Evolutionary conservation across 2,888 invertebrate genomes (phyloP).

Genomic region (Meta bourneti): DNA sequence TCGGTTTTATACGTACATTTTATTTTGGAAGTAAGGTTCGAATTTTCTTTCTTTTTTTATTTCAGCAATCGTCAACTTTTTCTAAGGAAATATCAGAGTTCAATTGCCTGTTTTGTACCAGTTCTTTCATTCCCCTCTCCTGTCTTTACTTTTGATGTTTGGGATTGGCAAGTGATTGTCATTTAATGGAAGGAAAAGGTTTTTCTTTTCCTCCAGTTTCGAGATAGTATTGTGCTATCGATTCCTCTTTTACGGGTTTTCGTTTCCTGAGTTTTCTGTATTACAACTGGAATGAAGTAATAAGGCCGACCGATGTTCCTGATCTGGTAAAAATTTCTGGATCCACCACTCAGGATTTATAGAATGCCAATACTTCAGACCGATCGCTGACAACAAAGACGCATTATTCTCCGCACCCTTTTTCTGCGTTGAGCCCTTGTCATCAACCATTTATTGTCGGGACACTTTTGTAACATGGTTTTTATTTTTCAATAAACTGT

Average conservation of each 20-base stretch:
- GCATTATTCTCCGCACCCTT: no score
- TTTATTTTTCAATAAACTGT: no score
- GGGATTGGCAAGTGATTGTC: slow-evolving; percentile 53
- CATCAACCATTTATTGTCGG: no score
- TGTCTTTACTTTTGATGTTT: slow-evolving; percentile 12
- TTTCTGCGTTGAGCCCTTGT: no score
- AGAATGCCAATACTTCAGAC: no score
- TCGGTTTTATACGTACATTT: background rate
- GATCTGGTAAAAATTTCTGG: no score
- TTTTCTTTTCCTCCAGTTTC: slow-evolving; percentile 4
- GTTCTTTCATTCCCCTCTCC: background rate
- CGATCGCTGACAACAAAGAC: no score
- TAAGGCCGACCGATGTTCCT: background rate
- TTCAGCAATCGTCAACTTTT: background rate
- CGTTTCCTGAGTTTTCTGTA: background rate
- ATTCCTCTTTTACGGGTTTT: slow-evolving; percentile 4
- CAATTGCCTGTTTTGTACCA: background rate
- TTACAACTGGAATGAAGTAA: background rate
- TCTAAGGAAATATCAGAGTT: slow-evolving; percentile 16
- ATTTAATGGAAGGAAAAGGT: slow-evolving; percentile 28
- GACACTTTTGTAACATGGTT: no score
- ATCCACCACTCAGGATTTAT: no score
- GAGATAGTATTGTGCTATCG: slow-evolving; percentile 23
- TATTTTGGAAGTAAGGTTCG: background rate
- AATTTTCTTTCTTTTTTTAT: background rate